Evolutionary conservation across 1,140 invertebrate genomes (phyloP), one percentile per base, ranked within the genome.

Genomic region (Drosophila kikkawai): DNA sequence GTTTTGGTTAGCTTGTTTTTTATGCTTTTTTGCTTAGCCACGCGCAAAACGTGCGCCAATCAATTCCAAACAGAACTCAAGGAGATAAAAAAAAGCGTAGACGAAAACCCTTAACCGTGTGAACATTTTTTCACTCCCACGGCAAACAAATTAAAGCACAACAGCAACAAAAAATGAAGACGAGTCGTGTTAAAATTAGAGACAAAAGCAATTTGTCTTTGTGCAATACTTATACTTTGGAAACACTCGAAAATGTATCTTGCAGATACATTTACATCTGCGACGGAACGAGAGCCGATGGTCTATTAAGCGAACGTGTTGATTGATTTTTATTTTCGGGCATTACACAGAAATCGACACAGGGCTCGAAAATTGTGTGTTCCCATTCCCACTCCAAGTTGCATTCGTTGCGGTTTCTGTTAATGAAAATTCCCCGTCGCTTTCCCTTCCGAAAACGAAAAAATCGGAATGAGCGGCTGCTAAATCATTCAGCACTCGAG

Each of bases 21-120:
- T 51, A 34, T 48, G 11, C 0, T 37, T 26, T 55, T 45, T 60
- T 58, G 61, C 45, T 48, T 65, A 75, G 75, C 66, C 82, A 85
- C 83, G 84, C 83, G 84, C 83, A 88, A 88, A 88, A 88, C 85
- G 84, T 88, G 84, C 84, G 84, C 84, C 84, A 88, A 88, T 88
- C 84, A 88, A 88, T 88, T 84, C 80, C 73, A 79, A 56, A 64
- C 58, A 47, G 58, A 70, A 50, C 32, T 45, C 45, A 53, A 82
- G 59, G 50, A 51, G 26, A 57, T 22, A 22, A 37, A 19, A 47
- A 51, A 64, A 34, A 53, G 29, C 69, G 81, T 61, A 66, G 73
- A 73, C 64, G 36, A 51, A 73, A 73, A 68, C 55, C 68, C 70
- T 73, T 74, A 74, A 51, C 75, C 84, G 84, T 88, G 84, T 90